Percentiles rank a stretch among this genome's conserved stretches.
phyloP scores from a whole-genome alignment of 1,140 invertebrate species.

The Bombus soroeensis region DNA sequence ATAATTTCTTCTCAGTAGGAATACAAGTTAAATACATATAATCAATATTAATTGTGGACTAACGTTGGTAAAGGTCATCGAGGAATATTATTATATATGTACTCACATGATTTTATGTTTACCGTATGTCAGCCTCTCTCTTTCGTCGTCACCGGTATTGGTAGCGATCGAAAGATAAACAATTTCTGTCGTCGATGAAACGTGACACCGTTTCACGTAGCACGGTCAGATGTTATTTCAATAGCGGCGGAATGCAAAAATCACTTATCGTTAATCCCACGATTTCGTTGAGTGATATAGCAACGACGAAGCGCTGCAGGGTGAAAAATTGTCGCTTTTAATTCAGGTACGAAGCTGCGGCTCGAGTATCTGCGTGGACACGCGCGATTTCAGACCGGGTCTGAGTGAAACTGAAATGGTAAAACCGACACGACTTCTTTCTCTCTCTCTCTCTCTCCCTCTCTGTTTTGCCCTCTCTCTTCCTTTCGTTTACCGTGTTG shows the following conservation, averaged over 20 bases:
- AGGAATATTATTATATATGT: neutral
- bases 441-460: constrained; percentile 30
- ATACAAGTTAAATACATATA: no score
- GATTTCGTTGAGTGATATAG: neutral
- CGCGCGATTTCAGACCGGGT: constrained; percentile 60
- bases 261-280: constrained; percentile 6
- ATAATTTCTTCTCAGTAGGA: neutral
- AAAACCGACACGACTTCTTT: constrained; percentile 55
- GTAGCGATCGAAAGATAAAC: constrained; percentile 17
- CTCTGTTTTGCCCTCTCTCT: constrained; percentile 27
- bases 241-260: neutral
- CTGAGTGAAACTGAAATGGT: constrained; percentile 67
- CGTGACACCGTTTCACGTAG: constrained; percentile 32
- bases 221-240: constrained; percentile 5
- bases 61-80: neutral
- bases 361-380: constrained; percentile 47
- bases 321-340: constrained; percentile 17
- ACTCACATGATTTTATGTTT: constrained; percentile 47
- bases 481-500: constrained; percentile 4
- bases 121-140: constrained; percentile 10
- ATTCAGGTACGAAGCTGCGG: constrained; percentile 33
- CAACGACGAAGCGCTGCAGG: neutral
- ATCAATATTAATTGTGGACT: neutral
- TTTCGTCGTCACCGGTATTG: constrained; percentile 18
- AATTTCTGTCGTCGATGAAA: constrained; percentile 36